Percentiles rank a stretch among this genome's conserved stretches.
These are phyloP conservation scores for Hypolimnas misippus DNA, from an alignment of 2,888 invertebrate species.

Conservation along the genomic window DNA sequence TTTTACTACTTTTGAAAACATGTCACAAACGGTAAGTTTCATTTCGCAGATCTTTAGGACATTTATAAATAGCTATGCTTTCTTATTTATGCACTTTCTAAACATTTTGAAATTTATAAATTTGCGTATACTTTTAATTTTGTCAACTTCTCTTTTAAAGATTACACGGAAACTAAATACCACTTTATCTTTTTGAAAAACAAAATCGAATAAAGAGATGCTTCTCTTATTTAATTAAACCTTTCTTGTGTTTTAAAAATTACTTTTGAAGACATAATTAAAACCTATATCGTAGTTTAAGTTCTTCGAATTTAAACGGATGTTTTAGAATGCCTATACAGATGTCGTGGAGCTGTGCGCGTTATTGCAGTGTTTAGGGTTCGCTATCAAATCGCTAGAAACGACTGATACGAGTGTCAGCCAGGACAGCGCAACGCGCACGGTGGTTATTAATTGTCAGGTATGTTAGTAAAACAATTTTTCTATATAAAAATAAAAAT, in stretches of 20 bases:
- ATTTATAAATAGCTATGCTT: too few relatives aligned
- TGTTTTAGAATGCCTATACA: conserved; percentile 61
- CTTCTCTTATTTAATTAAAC: too few relatives aligned
- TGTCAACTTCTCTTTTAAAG: too few relatives aligned
- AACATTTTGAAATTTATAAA: neutral
- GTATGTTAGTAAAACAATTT: conserved; percentile 47
- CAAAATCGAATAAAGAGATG: too few relatives aligned
- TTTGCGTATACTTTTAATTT: neutral
- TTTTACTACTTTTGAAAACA: too few relatives aligned
- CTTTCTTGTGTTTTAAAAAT: too few relatives aligned
- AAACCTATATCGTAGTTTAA: neutral
- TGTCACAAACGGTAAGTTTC: conserved; percentile 17
- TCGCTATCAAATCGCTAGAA: conserved; percentile 67
- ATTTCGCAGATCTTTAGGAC: neutral
- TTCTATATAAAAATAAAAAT: neutral
- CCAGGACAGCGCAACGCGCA: conserved; percentile 60
- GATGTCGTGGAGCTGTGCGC: conserved; percentile 76
- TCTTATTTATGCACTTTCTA: too few relatives aligned
- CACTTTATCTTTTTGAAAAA: too few relatives aligned
- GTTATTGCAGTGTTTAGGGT: conserved; percentile 72
- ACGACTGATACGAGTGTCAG: conserved; percentile 60
- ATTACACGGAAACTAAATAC: too few relatives aligned
- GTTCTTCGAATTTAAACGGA: neutral
- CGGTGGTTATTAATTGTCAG: conserved; percentile 72
- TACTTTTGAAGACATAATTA: neutral